Percentiles rank a stretch among this genome's conserved stretches.
Evolutionary conservation across 2,888 invertebrate species (phyloP).

Genomic region (Plagodis pulveraria): DNA sequence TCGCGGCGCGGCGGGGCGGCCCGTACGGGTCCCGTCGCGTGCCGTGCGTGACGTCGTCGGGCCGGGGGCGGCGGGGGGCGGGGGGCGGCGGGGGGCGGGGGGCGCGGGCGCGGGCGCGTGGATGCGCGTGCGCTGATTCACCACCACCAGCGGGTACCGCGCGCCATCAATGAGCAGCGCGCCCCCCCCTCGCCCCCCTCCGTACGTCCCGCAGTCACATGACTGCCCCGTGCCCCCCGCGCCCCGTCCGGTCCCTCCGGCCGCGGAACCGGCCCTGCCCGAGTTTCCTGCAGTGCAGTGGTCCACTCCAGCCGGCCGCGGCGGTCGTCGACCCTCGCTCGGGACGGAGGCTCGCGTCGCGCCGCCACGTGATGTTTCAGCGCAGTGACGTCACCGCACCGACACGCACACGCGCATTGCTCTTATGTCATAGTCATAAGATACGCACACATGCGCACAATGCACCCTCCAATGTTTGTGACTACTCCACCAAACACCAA

Average conservation of each 20-base stretch:
- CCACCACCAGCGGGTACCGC: slow-evolving; percentile 43
- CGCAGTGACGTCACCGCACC: neutral
- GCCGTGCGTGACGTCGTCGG: too few relatives aligned
- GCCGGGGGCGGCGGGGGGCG: neutral
- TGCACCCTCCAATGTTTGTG: too few relatives aligned
- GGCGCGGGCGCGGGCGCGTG: neutral
- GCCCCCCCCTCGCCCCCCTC: slow-evolving; percentile 24
- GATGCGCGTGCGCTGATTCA: slow-evolving; percentile 40
- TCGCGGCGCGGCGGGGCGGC: too few relatives aligned
- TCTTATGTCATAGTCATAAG: too few relatives aligned
- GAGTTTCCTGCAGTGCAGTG: neutral
- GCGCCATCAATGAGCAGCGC: slow-evolving; percentile 12
- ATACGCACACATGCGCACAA: too few relatives aligned
- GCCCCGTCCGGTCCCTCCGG: neutral
- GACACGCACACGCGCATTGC: neutral
- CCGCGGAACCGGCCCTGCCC: neutral
- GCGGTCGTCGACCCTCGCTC: slow-evolving; percentile 1
- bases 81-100: neutral
- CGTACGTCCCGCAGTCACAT: slow-evolving; percentile 49
- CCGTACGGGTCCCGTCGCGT: too few relatives aligned
- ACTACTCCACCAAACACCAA: too few relatives aligned
- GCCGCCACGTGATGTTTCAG: neutral
- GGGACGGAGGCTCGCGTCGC: neutral
- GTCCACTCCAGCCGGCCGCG: slow-evolving; percentile 21
- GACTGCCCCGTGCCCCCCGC: slow-evolving; percentile 30